These are phyloP conservation scores for Corythoichthys intestinalis DNA, from an alignment of 2,113 vertebrate genomes.

Conservation along the genomic window DNA sequence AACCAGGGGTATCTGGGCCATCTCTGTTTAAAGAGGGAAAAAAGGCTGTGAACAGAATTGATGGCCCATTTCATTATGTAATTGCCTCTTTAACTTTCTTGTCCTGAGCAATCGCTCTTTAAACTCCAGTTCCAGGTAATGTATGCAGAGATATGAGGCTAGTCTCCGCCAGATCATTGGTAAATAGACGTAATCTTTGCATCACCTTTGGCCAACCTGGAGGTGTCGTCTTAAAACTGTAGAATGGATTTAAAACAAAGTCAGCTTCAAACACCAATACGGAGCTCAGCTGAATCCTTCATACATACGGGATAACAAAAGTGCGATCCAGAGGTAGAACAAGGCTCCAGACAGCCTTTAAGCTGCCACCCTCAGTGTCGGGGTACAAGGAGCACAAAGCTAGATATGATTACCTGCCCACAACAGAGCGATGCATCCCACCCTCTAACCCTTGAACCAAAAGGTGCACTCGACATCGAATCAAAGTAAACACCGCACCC, in stretches of 20 bases:
- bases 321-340: slow-evolving; percentile 43
- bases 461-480: slow-evolving; percentile 67
- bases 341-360: slow-evolving; percentile 59
- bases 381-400: slow-evolving; percentile 70
- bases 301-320: slow-evolving; percentile 44
- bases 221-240: slow-evolving; percentile 56
- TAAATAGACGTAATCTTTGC: slow-evolving; percentile 72
- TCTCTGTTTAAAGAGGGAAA: slow-evolving; percentile 66
- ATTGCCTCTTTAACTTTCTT: slow-evolving; percentile 74
- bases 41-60: slow-evolving; percentile 61
- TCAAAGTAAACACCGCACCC: slow-evolving; percentile 76
- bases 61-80: slow-evolving; percentile 72
- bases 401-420: slow-evolving; percentile 75
- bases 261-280: slow-evolving; percentile 32
- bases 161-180: slow-evolving; percentile 69
- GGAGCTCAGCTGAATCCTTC: slow-evolving; percentile 28
- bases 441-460: slow-evolving; percentile 68
- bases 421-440: slow-evolving; percentile 67
- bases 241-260: slow-evolving; percentile 35
- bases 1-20: slow-evolving; percentile 67
- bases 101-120: slow-evolving; percentile 73
- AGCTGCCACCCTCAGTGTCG: slow-evolving; percentile 61
- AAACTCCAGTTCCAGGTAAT: slow-evolving; percentile 71
- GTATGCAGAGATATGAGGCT: slow-evolving; percentile 64
- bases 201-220: slow-evolving; percentile 64